Evolutionary conservation across 1,140 invertebrate genomes (phyloP), one percentile per base, ranked within the genome.

Genomic region (Magallana angulata): DNA sequence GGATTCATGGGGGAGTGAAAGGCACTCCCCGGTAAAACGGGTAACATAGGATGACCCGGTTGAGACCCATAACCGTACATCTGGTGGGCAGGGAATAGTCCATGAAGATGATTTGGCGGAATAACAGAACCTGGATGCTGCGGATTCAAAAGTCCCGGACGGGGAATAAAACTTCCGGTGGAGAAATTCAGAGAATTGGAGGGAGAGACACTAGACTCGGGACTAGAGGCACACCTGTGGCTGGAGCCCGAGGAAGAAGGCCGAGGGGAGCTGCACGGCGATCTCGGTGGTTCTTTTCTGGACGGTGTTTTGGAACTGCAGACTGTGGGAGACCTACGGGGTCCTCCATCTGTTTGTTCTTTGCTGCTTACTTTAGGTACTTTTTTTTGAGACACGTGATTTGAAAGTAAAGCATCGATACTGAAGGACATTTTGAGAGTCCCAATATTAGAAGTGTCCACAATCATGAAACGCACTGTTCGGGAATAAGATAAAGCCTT

Each of bases 1-100:
- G 93, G 93, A 58, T 94, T 93, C 12, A 91, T 90, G 0, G 93
- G 93, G 24, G 90, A 89, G 87, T 93, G 93, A 68, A 94, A 94
- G 7, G 93, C 93, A 82, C 92, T 91, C 18, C 91, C 88, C n/a
- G 92, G 86, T 56, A 93, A 81, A 36, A 91, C 82, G 56, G 82
- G 87, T 62, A 91, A 83, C 56, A 81, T 87, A 64, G 58, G 62
- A 36, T 83, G 87, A 30, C 64, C 83, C 48, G 57, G 85, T 24
- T 89, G 87, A 36, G 92, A 92, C 48, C 90, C 89, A 16, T 86
- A 82, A 14, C 82, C 91, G 76, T 91, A 90, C 68, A 91, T 76
- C 60, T 90, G 90, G 62, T 91, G 90, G 11, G 85, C 87, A 56
- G 89, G 90, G n/a, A 93, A 89, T 30, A 92, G 82, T 71, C 90